A percentile compares a stretch with the other conserved stretches of the same genome.
Conservation (phyloP, 2,888 invertebrate genomes). For the Nephrotoma guestfalica region DNA sequence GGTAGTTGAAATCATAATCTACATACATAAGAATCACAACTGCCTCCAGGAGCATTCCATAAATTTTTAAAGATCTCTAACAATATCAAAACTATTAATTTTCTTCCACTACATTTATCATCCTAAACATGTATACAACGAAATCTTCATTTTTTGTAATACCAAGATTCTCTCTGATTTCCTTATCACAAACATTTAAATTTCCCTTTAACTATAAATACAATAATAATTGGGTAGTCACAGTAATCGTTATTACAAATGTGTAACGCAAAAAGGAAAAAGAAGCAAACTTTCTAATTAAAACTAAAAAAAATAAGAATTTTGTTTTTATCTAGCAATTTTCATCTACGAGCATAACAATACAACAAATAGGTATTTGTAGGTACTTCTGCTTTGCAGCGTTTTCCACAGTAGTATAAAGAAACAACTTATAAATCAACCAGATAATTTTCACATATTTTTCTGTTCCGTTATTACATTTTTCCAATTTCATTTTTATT, state of each 20-base stretch:
- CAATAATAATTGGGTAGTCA: too few relatives aligned
- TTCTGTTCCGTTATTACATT: neutral
- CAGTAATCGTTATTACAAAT: neutral
- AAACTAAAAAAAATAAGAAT: neutral
- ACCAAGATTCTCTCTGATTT: too few relatives aligned
- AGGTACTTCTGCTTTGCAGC: neutral
- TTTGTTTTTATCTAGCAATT: neutral
- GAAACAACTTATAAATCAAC: neutral
- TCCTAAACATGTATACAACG: too few relatives aligned
- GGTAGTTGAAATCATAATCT: too few relatives aligned
- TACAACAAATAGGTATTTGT: neutral
- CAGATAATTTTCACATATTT: neutral
- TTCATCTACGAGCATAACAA: neutral
- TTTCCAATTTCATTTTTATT: neutral
- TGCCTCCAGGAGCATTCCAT: too few relatives aligned
- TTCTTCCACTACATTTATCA: too few relatives aligned
- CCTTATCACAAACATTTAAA: too few relatives aligned
- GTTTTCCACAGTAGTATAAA: neutral
- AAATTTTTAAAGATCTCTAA: too few relatives aligned
- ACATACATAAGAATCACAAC: too few relatives aligned
- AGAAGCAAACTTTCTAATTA: neutral
- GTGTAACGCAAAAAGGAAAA: neutral
- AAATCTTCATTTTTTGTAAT: too few relatives aligned
- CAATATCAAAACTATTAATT: too few relatives aligned
- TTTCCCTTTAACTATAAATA: too few relatives aligned